These are phyloP conservation scores for Boloria euphrosyne DNA, from an alignment of 2,888 invertebrate genomes.

Conservation along the genomic window DNA sequence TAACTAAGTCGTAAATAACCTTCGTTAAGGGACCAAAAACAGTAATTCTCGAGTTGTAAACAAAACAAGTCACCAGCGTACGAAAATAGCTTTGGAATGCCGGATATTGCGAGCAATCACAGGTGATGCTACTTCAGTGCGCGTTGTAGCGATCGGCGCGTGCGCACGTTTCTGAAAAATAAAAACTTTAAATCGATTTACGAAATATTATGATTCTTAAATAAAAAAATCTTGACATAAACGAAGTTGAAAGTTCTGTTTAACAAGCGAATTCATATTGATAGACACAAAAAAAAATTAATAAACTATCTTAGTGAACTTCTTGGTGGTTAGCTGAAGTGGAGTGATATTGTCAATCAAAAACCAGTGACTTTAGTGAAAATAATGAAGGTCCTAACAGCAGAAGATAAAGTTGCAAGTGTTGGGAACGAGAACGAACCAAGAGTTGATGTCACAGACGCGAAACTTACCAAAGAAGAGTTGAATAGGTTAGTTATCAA, in stretches of 20 bases:
- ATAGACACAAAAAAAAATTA: background rate
- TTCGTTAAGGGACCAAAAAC: conserved; percentile 41
- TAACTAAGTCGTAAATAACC: conserved; percentile 22
- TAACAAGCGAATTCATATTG: background rate
- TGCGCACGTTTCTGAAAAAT: conserved; percentile 45
- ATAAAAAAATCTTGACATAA: background rate
- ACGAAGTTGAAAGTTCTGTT: conserved; percentile 2
- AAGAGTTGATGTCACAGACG: conserved; percentile 56
- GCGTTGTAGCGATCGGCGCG: conserved; percentile 49
- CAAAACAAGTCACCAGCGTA: conserved; percentile 68
- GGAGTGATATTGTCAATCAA: conserved; percentile 16
- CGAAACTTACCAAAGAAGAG: conserved; percentile 68
- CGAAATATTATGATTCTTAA: conserved; percentile 17
- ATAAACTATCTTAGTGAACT: background rate
- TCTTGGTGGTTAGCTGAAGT: conserved; percentile 28
- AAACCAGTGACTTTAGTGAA: conserved; percentile 1
- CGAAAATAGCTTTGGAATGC: conserved; percentile 77
- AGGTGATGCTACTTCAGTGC: conserved; percentile 43
- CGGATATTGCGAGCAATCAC: conserved; percentile 66
- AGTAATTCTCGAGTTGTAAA: conserved; percentile 55
- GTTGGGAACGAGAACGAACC: conserved; percentile 69
- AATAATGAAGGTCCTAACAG: conserved; percentile 72
- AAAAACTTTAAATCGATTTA: conserved; percentile 34
- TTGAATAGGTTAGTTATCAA: conserved; percentile 62
- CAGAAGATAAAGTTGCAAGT: conserved; percentile 65